phyloP scores from a whole-genome alignment of 2,797 vertebrate species.

The Heliangelus exortis region DNA sequence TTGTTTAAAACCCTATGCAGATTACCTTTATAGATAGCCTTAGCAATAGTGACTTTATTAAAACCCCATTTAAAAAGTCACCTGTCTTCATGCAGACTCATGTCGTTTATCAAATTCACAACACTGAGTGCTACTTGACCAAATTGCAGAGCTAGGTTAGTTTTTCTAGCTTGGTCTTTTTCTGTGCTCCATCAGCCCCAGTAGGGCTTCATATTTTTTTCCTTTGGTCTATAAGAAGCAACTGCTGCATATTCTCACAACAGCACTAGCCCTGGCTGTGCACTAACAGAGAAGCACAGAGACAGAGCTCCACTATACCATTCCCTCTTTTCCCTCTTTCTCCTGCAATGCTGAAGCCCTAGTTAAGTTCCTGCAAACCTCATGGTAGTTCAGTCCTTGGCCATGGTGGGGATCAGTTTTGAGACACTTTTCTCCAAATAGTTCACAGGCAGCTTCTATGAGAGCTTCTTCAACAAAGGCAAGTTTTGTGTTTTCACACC shows the following conservation, averaged over 20 bases:
- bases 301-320: not conserved
- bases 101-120: conserved; percentile 47
- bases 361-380: not conserved
- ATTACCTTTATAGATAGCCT: conserved; percentile 51
- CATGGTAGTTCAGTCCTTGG: not conserved
- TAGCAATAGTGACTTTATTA: conserved; percentile 54
- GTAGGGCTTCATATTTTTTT: not conserved
- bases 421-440: not conserved
- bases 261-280: not conserved
- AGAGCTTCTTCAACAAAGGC: not conserved
- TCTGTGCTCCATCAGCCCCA: not conserved
- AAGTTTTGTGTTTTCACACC: not conserved
- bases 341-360: not conserved
- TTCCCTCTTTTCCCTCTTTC: not conserved
- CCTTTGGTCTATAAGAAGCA: conserved; percentile 7
- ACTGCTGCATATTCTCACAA: not conserved
- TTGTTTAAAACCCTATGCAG: conserved; percentile 49
- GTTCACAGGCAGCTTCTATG: not conserved
- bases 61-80: conserved; percentile 55
- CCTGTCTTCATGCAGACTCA: conserved; percentile 3
- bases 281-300: not conserved
- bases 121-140: not conserved
- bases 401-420: not conserved
- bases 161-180: not conserved
- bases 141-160: not conserved